phyloP scores from a whole-genome alignment of 2,797 vertebrate genomes.

The Orientallactaga sibirica region DNA sequence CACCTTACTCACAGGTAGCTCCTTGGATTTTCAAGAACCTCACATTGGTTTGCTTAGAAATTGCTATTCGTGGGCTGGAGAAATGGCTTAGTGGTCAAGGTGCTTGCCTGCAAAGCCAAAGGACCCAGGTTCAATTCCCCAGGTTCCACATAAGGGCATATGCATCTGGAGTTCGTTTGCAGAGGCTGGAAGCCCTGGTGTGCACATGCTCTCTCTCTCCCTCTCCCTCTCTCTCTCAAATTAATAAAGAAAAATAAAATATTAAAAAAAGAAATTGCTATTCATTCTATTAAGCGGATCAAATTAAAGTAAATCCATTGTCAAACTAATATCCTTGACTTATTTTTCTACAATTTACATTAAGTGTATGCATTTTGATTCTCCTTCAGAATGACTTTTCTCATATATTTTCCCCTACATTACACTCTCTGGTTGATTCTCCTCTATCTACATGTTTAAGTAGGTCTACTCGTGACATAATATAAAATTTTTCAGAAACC shows the following conservation, averaged over 20 bases:
- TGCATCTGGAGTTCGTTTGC: no score
- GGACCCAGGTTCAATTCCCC: no score
- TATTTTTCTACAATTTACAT: background rate
- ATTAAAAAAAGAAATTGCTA: background rate
- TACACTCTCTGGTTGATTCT: constrained; percentile 6
- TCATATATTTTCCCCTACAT: background rate
- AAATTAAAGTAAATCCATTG: constrained; percentile 50
- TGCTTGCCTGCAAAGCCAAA: no score
- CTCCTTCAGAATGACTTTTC: background rate
- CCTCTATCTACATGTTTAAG: background rate
- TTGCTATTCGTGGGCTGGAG: background rate
- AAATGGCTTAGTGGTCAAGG: no score
- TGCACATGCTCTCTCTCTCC: no score
- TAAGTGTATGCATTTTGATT: constrained; percentile 1
- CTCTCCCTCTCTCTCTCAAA: no score
- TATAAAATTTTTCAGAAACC: background rate
- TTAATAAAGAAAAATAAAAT: no score
- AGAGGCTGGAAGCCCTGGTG: no score
- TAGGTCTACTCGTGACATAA: background rate
- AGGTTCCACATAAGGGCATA: no score
- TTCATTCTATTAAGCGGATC: constrained; percentile 56
- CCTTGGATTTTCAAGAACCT: constrained; percentile 39
- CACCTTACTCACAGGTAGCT: background rate
- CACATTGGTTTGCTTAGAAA: constrained; percentile 38
- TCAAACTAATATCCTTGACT: background rate